A percentile compares a stretch with the other conserved stretches of the same genome.
These are phyloP conservation scores for Xiphophorus hellerii DNA, from an alignment of 2,113 vertebrate species.

Conservation along the genomic window DNA sequence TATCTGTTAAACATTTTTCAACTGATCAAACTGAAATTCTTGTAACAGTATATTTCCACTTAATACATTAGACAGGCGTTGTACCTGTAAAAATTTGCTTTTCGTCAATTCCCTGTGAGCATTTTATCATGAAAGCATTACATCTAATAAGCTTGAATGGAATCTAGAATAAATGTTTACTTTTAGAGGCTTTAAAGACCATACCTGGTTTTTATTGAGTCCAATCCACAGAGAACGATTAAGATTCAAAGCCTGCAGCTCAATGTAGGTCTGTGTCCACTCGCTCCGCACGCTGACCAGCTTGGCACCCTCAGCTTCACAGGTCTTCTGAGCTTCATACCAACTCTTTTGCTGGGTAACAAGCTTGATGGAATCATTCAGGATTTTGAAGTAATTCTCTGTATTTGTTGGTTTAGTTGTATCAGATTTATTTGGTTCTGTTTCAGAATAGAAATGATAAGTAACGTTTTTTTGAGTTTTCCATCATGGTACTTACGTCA, in stretches of 20 bases:
- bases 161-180: not conserved
- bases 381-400: slow-evolving; percentile 66
- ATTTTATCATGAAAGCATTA: not conserved
- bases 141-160: not conserved
- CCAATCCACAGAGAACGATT: slow-evolving; percentile 85
- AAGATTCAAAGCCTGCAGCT: slow-evolving; percentile 72
- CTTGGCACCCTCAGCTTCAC: slow-evolving; percentile 63
- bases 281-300: slow-evolving; percentile 83
- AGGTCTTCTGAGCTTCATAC: slow-evolving; percentile 80
- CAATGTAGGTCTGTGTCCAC: slow-evolving; percentile 79
- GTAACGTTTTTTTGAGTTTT: not conserved
- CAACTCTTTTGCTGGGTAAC: slow-evolving; percentile 79
- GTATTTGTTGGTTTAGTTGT: slow-evolving; percentile 57
- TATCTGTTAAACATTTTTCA: too few relatives aligned
- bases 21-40: too few relatives aligned
- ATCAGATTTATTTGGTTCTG: slow-evolving; percentile 75
- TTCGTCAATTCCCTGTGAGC: not conserved
- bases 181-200: not conserved
- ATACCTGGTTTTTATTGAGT: slow-evolving; percentile 86
- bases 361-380: slow-evolving; percentile 81
- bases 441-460: not conserved
- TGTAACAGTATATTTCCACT: too few relatives aligned
- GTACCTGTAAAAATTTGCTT: too few relatives aligned
- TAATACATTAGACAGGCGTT: too few relatives aligned
- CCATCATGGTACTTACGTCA: not conserved